Base-by-base conservation (phyloP, 2,113 vertebrate genomes). In the Pomatorhinus ruficollis region DNA sequence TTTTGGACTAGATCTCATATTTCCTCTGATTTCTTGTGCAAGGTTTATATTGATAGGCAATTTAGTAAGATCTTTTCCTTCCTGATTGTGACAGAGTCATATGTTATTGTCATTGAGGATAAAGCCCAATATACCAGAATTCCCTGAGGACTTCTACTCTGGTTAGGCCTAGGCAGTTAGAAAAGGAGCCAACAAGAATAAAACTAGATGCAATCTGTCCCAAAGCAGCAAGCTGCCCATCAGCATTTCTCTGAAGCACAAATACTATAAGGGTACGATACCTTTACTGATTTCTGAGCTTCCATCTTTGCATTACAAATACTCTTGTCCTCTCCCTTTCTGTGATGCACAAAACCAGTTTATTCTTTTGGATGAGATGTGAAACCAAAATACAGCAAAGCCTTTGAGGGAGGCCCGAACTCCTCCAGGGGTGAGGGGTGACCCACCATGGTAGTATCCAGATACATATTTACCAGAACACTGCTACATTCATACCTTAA, bases 1-100 rank as follows among this genome's bases (percentile, higher is more conserved):
- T 76, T 94, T 93, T 92, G 42, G 45, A 40, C 35, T 66, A n/a
- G 49, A 65, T 87, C 13, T 83, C 23, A 21, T 94, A 90, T 92
- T 63, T 15, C 6, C 13, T 72, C 40, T 77, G 35, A 56, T 76
- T 92, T 70, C 54, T 68, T 84, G 13, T 64, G 18, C 54, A 78
- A 77, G 12, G 6, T 71, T 87, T 75, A 17, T 71, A 19, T 47
- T 70, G 69, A 54, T 17, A 71, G 30, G 28, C 13, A 45, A n/a
- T 77, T 79, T 56, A 74, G 23, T 40, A 39, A 69, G n/a, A 81
- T 17, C 18, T 10, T 59, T 89, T 8, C 10, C 56, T 87, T 78
- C 21, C 22, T 10, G 21, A 57, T 12, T 50, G 49, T 21, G 3
- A 76, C 49, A 39, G 18, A 31, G 12, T 80, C 24, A 0, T 70